Evolutionary conservation across 2,797 vertebrate species (phyloP), one percentile per base, ranked within the genome.

Genomic region (Coregonus sp.): DNA sequence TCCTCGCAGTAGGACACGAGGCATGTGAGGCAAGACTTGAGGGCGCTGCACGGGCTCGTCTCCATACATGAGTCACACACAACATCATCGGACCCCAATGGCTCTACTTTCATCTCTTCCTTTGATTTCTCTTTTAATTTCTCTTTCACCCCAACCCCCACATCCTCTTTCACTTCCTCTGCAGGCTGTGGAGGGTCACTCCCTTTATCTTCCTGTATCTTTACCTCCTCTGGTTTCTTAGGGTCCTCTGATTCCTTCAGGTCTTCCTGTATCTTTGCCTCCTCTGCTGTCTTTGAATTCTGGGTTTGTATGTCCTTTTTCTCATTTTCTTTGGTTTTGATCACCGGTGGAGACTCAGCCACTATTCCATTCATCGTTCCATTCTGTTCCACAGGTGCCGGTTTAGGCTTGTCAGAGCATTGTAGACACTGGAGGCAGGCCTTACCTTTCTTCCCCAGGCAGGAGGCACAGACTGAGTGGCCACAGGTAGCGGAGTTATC

Each of bases 11-110:
- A 95, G 0, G 94, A 95, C 84, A 95, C 95, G 89, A 94, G 81
- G 78, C 95, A 95, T 82, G 93, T 95, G 82, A 95, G 94, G 84
- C 95, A 95, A 75, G 95, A 95, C 87, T 95, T 94, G 16, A 88
- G 78, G 29, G 95, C 94, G 54, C 85, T 83, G 67, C 86, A 72
- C 37, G 90, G 94, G 40, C 54, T 89, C 59, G 11, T 63, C 81
- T 95, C 94, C 1, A 95, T 94, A 73, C 95, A 95, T 0, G 93
- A 93, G 86, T 95, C 95, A 0, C 95, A 95, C 73, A 90, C 88
- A 82, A 95, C 92, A 0, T 91, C 91, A 0, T 94, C 88, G 0
- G 84, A 89, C 4, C 89, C 90, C 83, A 87, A 29, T 20, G 88
- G 84, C 18, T 89, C 86, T 70, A 80, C 86, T 67, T 82, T 77